phyloP scores from a whole-genome alignment of 1,140 invertebrate genomes.

The Drosophila nigromelanica region DNA sequence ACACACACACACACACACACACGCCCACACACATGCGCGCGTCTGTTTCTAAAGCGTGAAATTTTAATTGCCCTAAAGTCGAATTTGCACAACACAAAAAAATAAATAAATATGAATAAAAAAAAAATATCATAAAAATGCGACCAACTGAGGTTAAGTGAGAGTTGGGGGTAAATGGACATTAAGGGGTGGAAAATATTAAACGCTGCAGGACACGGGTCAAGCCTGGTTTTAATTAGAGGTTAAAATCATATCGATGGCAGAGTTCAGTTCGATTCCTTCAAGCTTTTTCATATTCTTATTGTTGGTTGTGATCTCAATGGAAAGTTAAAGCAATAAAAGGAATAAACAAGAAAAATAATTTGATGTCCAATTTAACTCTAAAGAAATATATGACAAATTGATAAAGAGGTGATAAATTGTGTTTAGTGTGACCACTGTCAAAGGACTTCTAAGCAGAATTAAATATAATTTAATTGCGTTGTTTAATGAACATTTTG shows the following conservation, averaged over 20 bases:
- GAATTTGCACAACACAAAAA: conserved; percentile 30
- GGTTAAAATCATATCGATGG: conserved; percentile 31
- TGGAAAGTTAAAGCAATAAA: too few relatives aligned
- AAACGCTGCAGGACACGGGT: conserved; percentile 37
- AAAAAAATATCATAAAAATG: conserved; percentile 12
- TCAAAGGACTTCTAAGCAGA: too few relatives aligned
- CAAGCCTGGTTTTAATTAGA: conserved; percentile 32
- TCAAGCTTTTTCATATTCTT: too few relatives aligned
- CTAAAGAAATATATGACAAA: too few relatives aligned
- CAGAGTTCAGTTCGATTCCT: not conserved
- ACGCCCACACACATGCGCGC: not conserved
- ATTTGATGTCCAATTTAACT: too few relatives aligned
- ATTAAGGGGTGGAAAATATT: conserved; percentile 14
- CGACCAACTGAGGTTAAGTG: conserved; percentile 27
- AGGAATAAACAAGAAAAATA: too few relatives aligned
- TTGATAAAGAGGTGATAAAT: too few relatives aligned
- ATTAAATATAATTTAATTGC: too few relatives aligned
- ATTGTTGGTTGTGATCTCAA: too few relatives aligned
- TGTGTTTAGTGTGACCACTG: too few relatives aligned
- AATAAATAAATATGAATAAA: conserved; percentile 12
- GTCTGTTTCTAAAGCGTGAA: conserved; percentile 64
- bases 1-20: conserved; percentile 1
- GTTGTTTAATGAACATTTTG: too few relatives aligned
- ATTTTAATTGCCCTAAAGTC: conserved; percentile 74
- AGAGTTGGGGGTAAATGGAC: not conserved